Conservation (phyloP, 2,888 invertebrate species). For the Melangyna quadrimaculata region DNA sequence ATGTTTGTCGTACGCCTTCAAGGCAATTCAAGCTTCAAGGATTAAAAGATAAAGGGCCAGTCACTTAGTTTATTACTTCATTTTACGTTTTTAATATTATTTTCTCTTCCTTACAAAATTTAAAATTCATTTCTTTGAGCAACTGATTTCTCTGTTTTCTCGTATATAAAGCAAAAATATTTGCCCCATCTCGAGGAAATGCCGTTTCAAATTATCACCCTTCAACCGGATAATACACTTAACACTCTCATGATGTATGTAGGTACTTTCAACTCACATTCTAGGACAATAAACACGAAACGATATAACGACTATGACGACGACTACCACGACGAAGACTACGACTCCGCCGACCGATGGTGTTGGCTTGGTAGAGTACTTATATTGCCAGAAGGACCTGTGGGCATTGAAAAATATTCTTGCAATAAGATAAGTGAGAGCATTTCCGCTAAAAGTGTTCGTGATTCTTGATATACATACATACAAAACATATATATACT, state of each 20-base stretch:
- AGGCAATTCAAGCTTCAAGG: neutral
- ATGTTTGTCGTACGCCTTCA: neutral
- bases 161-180: neutral
- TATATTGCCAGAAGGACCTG: constrained; percentile 22
- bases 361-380: neutral
- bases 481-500: no score
- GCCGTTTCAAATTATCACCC: constrained; percentile 47
- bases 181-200: constrained; percentile 19
- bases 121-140: neutral
- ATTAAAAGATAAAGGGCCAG: neutral
- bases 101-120: neutral
- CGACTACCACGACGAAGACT: neutral
- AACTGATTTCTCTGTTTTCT: neutral
- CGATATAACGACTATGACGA: neutral
- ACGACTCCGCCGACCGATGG: neutral
- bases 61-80: neutral
- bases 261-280: constrained; percentile 7
- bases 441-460: constrained; percentile 45
- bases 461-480: constrained; percentile 34
- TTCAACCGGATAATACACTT: constrained; percentile 51
- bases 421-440: constrained; percentile 25
- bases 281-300: constrained; percentile 46
- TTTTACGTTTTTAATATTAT: neutral
- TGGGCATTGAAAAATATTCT: constrained; percentile 25
- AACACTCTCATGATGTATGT: constrained; percentile 37